Conservation (phyloP, 1,140 invertebrate genomes). For the Aleiodes sp. region DNA sequence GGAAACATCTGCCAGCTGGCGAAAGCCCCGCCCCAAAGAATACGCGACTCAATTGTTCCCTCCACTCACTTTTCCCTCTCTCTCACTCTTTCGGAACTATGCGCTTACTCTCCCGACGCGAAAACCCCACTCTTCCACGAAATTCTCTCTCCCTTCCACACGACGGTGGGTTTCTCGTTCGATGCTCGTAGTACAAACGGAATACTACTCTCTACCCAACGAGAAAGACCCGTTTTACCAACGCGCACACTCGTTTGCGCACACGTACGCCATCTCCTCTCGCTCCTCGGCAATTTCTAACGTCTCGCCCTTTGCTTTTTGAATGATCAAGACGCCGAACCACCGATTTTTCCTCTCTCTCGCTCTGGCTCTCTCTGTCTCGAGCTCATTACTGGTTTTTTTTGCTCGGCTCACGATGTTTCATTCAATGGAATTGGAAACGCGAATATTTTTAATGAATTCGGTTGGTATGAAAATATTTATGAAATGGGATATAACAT, state of each 20-base stretch:
- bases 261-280: neutral
- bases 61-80: neutral
- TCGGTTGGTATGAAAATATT: no score
- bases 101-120: neutral
- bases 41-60: neutral
- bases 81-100: no score
- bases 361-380: no score
- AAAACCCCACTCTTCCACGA: neutral
- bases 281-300: neutral
- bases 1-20: constrained; percentile 71
- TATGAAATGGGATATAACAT: no score
- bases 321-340: no score
- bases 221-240: neutral
- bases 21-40: constrained; percentile 61
- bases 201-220: neutral
- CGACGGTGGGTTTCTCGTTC: neutral
- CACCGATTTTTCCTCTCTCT: no score
- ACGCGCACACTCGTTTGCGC: neutral
- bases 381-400: no score
- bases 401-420: no score
- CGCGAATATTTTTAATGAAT: no score
- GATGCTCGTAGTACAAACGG: neutral
- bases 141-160: neutral
- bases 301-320: no score
- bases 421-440: no score